Percentiles rank a stretch among this genome's conserved stretches.
phyloP scores from a whole-genome alignment of 1,140 invertebrate species.

The Conus betulinus region DNA sequence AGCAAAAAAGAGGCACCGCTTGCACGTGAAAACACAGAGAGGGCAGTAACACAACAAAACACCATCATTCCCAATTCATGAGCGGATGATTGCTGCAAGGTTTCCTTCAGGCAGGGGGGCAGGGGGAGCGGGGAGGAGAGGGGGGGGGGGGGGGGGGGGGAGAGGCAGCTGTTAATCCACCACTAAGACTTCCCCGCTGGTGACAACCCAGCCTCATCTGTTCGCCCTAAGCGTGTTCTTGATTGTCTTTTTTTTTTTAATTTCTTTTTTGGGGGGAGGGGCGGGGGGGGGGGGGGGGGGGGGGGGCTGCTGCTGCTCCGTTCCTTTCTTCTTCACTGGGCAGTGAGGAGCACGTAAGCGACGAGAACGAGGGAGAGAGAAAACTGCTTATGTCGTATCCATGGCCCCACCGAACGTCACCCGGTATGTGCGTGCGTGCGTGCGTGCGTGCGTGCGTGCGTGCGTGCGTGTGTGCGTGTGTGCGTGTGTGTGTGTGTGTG shows the following conservation, averaged over 20 bases:
- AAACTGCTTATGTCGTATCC: no score
- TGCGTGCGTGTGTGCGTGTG: slow-evolving; percentile 2
- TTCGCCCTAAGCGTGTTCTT: background rate
- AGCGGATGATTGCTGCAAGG: background rate
- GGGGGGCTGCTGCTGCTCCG: background rate
- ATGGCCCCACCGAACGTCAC: background rate
- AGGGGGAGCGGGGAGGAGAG: no score
- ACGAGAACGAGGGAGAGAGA: no score
- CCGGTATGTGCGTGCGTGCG: background rate
- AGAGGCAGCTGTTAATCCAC: background rate
- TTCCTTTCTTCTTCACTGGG: background rate
- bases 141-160: no score
- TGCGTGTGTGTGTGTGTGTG: slow-evolving; percentile 18
- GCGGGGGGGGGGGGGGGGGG: background rate
- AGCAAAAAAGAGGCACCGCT: background rate
- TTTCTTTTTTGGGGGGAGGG: background rate
- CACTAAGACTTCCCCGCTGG: background rate
- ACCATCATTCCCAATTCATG: background rate
- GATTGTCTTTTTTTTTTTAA: background rate
- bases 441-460: background rate
- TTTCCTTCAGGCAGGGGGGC: no score
- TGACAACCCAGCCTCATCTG: background rate
- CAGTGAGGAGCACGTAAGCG: background rate
- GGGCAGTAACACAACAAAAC: background rate
- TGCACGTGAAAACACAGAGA: background rate